phyloP scores from a whole-genome alignment of 2,113 vertebrate genomes.

The Vidua macroura region DNA sequence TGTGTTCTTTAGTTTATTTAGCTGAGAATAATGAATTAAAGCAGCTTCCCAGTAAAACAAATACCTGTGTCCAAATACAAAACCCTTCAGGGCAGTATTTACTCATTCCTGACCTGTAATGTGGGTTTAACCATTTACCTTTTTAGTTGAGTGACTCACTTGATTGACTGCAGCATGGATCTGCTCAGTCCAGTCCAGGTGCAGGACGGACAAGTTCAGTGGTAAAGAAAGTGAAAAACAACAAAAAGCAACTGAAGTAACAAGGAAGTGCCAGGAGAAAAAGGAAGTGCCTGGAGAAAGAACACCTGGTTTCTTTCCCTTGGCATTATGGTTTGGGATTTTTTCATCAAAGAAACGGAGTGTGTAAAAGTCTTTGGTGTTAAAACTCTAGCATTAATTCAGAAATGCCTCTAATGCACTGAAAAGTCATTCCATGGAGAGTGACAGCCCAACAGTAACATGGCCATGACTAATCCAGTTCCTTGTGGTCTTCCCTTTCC shows the following conservation, averaged over 20 bases:
- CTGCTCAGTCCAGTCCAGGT: neutral
- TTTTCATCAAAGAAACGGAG: neutral
- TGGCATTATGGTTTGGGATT: neutral
- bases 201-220: neutral
- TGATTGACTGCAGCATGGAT: neutral
- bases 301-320: neutral
- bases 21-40: neutral
- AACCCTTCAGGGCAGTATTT: neutral
- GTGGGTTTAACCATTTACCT: neutral
- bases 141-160: neutral
- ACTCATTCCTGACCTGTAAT: neutral
- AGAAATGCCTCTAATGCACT: neutral
- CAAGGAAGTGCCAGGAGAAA: neutral
- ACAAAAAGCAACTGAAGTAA: neutral
- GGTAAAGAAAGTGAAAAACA: neutral
- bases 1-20: conserved; percentile 11
- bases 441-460: neutral
- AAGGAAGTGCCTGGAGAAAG: neutral
- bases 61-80: neutral
- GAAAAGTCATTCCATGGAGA: neutral
- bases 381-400: neutral
- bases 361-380: neutral
- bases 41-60: neutral
- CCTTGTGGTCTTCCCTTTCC: neutral
- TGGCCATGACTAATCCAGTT: neutral